Evolutionary conservation across 2,797 vertebrate species (phyloP).

Genomic region (Pogoniulus pusillus): DNA sequence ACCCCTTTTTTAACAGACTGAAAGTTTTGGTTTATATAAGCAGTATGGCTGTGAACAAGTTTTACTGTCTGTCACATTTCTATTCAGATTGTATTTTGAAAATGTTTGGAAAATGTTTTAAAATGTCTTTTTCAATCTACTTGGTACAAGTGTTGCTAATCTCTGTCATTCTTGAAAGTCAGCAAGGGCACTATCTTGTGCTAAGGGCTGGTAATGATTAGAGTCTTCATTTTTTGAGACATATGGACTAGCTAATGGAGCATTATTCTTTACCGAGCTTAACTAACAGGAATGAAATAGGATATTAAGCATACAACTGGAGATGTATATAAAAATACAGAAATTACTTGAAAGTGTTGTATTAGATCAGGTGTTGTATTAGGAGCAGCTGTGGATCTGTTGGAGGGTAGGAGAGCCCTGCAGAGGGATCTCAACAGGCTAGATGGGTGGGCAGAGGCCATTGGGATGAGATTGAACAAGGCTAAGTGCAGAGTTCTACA

Average conservation of each 20-base stretch:
- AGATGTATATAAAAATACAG: background rate
- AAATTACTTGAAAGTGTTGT: background rate
- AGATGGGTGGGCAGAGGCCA: too few species aligned
- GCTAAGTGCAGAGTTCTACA: too few species aligned
- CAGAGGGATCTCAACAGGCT: too few species aligned
- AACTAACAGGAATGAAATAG: background rate
- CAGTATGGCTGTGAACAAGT: background rate
- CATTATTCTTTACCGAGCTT: background rate
- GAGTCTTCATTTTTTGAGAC: background rate
- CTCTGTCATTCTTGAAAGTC: background rate
- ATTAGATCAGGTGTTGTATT: too few species aligned
- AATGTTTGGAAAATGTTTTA: background rate
- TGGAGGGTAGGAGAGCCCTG: too few species aligned
- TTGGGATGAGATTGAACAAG: too few species aligned
- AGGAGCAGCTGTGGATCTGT: too few species aligned
- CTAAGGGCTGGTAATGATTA: background rate
- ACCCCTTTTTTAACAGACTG: background rate
- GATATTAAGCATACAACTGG: background rate
- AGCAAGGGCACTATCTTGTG: background rate
- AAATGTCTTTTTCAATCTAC: background rate
- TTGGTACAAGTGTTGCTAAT: background rate
- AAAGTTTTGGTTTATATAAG: background rate
- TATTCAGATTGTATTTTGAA: background rate
- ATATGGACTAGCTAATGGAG: background rate
- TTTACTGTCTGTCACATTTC: background rate